Percentiles rank a stretch among this genome's conserved stretches.
These are phyloP conservation scores for Gymnocephalus cernua DNA, from an alignment of 2,113 vertebrate species.

Conservation along the genomic window DNA sequence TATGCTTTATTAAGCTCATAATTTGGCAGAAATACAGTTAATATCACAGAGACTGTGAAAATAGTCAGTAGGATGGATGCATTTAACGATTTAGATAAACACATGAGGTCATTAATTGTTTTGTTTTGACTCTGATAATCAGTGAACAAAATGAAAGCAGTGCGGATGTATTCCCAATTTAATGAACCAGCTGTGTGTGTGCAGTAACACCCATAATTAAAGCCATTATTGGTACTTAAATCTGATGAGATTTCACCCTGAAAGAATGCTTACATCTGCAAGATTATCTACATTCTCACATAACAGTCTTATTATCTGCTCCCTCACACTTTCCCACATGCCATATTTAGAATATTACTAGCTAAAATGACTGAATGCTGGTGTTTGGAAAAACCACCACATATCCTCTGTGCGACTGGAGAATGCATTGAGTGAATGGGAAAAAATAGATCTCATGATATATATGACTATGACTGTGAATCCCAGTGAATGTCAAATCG, in stretches of 20 bases:
- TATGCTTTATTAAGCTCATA: background rate
- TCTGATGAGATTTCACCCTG: slow-evolving; percentile 16
- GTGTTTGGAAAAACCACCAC: slow-evolving; percentile 52
- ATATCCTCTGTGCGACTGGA: slow-evolving; percentile 11
- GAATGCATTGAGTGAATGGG: slow-evolving; percentile 48
- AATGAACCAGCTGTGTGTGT: slow-evolving; percentile 30
- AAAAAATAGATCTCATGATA: slow-evolving; percentile 50
- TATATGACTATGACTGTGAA: slow-evolving; percentile 27
- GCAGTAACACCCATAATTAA: slow-evolving; percentile 16
- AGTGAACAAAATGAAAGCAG: slow-evolving; percentile 3
- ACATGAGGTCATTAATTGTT: slow-evolving; percentile 13
- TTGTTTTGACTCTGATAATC: slow-evolving; percentile 17
- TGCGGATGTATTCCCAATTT: background rate
- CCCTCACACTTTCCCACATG: slow-evolving; percentile 19
- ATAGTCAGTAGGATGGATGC: background rate
- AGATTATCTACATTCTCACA: background rate
- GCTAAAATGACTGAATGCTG: slow-evolving; percentile 33
- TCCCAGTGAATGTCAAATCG: slow-evolving; percentile 24
- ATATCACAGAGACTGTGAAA: background rate
- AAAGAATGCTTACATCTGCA: slow-evolving; percentile 26
- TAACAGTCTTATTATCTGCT: background rate
- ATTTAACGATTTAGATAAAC: background rate
- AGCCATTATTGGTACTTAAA: slow-evolving; percentile 33
- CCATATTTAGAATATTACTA: slow-evolving; percentile 12
- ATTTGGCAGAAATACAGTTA: background rate